Evolutionary conservation across 1,140 invertebrate species (phyloP), one percentile per base, ranked within the genome.

Genomic region (Drosophila funebris): DNA sequence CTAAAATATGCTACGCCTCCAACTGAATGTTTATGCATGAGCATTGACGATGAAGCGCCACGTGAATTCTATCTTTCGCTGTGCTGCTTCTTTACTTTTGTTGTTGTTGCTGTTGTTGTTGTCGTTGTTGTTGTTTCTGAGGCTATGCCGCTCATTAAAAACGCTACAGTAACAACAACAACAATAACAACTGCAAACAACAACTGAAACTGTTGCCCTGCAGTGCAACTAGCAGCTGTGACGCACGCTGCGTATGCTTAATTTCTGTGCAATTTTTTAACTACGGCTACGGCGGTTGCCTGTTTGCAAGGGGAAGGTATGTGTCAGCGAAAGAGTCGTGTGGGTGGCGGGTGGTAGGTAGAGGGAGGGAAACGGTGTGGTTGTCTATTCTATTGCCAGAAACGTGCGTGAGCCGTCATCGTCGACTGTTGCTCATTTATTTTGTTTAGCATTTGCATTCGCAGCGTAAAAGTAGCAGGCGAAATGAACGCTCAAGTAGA

Each of bases 171-270:
- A 62, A 13, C 27, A 53, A 7, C 11, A 44, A n/a, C 52, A 39
- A n/a, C 22, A 78, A 41, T 39, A 61, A 9, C 70, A 67, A 22
- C 62, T 50, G 4, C 31, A 24, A 53, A 33, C 41, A 36, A 18
- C 39, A 54, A 33, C 56, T 52, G 22, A 46, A 76, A 66, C 31
- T 56, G 37, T 13, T 33, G 56, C 11, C 13, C 39, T 29, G 76
- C 58, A 81, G 43, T 33, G 13, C 53, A 43, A 16, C 37, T 41
- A 18, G 3, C 36, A 44, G 31, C 33, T 29, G 66, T 58, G 64
- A 22, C 41, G 31, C 60, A 85, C 58, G 64, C 70, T 77, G 81
- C 81, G 82, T 85, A 87, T 87, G 82, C 82, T 70, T 85, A 82
- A 87, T 85, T 85, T 87, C 58, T 71, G 77, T 78, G 57, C 48